Base-by-base conservation (phyloP, 2,113 vertebrate species). In the Eira barbara region DNA sequence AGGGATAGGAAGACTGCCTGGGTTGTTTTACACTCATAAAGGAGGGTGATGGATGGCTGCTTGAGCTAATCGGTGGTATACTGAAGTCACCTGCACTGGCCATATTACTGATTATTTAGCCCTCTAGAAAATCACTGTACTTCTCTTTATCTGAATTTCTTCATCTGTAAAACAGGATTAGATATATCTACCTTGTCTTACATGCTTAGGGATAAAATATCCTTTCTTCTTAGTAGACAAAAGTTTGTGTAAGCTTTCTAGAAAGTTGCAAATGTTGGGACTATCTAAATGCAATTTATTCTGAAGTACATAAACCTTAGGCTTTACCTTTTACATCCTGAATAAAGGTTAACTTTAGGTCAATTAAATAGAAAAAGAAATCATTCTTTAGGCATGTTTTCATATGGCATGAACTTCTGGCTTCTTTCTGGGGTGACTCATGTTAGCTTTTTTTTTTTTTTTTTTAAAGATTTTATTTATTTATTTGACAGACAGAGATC, bases 281-380 rank as follows among this genome's bases (percentile, higher is more conserved):
- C 49, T 94, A 76, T 69, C 94, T n/a, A 90, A 76, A 94, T 36
- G 5, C 14, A 90, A 95, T 34, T 89, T 80, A 92, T 57, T 84
- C 67, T 67, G n/a, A 95, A 91, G 23, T 90, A 85, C 39, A 86
- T 14, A n/a, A 95, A 94, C 25, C 20, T 88, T 87, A 69, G 34
- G 34, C 21, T 95, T 82, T 84, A 78, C 7, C 14, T 89, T 97
- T 95, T 81, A 80, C 20, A 89, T 92, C 91, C 14, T 76, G 63
- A 52, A 91, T 65, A 93, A 82, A 82, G 88, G n/a, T 63, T 95
- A 96, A 94, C 57, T 96, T 89, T 78, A 87, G 76, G 52, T 89
- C 80, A 96, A 96, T 61, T 52, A 98, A 86, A 57, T 9, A 93
- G 82, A 93, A 93, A 96, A 90, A 83, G 3, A 57, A 93, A 47